These are phyloP conservation scores for Nasalis larvatus DNA, from an alignment of 2,113 vertebrate species.

Conservation along the genomic window DNA sequence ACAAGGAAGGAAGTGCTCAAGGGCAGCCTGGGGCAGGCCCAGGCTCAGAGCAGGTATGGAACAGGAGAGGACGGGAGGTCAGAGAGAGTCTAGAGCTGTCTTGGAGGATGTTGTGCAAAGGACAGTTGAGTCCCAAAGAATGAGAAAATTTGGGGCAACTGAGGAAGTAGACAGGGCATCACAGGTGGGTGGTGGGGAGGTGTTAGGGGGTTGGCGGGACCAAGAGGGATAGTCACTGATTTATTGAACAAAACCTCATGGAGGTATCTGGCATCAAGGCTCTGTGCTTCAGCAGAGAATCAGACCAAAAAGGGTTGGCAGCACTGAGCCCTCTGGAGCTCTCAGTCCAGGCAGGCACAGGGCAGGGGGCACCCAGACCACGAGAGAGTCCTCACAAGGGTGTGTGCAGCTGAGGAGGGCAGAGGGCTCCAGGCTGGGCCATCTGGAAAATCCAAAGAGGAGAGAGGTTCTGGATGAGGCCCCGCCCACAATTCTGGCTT, in stretches of 20 bases:
- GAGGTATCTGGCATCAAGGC: rapidly evolving
- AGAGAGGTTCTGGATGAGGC: not conserved
- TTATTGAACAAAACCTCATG: too few species aligned
- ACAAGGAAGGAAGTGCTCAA: not conserved
- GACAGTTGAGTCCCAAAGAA: not conserved
- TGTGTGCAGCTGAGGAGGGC: rapidly evolving
- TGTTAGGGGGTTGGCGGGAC: rapidly evolving
- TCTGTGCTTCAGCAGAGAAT: too few species aligned
- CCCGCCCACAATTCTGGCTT: too few species aligned
- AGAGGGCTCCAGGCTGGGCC: too few species aligned
- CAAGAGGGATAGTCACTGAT: not conserved
- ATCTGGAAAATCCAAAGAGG: not conserved
- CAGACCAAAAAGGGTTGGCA: rapidly evolving
- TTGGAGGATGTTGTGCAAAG: not conserved
- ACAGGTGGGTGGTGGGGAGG: not conserved
- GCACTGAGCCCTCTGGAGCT: not conserved
- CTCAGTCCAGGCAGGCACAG: not conserved
- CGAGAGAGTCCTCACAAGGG: rapidly evolving
- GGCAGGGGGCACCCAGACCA: not conserved
- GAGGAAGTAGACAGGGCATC: not conserved
- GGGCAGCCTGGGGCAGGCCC: not conserved
- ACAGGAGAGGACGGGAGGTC: not conserved
- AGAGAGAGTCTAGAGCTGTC: not conserved
- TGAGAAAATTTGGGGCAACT: not conserved
- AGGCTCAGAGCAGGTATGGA: not conserved